Percentiles rank a stretch among this genome's conserved stretches.
These are phyloP conservation scores for Hirtodrosophila trivittata DNA, from an alignment of 2,888 invertebrate genomes.

Conservation along the genomic window DNA sequence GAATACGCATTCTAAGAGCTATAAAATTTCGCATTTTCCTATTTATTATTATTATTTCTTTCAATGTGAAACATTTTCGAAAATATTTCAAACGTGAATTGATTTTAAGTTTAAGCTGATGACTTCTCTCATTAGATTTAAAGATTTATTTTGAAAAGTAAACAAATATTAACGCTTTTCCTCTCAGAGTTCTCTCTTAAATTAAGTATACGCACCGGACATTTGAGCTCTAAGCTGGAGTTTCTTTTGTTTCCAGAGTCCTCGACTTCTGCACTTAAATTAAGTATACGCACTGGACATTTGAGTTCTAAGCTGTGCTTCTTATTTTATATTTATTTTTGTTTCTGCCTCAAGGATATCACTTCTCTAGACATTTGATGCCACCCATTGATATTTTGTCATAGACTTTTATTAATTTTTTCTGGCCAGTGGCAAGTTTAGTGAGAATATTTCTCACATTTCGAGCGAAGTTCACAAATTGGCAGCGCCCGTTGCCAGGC, in stretches of 20 bases:
- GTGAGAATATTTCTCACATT: slow-evolving; percentile 34
- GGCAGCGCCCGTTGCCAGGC: slow-evolving; percentile 50
- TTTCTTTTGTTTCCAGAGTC: too few relatives aligned
- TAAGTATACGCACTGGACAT: slow-evolving; percentile 30
- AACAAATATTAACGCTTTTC: too few relatives aligned
- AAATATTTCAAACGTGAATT: too few relatives aligned
- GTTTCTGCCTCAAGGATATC: slow-evolving; percentile 10
- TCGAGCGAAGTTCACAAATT: slow-evolving; percentile 55
- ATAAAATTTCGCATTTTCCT: slow-evolving; percentile 14
- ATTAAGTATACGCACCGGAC: too few relatives aligned
- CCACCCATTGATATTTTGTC: slow-evolving; percentile 18
- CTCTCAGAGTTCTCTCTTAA: too few relatives aligned
- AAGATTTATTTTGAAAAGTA: too few relatives aligned
- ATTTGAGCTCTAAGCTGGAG: too few relatives aligned
- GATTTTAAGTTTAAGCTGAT: too few relatives aligned
- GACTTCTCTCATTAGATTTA: too few relatives aligned
- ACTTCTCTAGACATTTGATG: slow-evolving; percentile 35
- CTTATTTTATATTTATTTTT: not conserved
- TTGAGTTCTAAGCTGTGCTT: slow-evolving; percentile 5
- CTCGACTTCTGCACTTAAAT: slow-evolving; percentile 18
- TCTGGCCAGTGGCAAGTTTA: slow-evolving; percentile 29
- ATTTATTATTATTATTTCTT: too few relatives aligned
- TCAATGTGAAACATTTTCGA: too few relatives aligned
- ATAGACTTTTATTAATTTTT: slow-evolving; percentile 49
- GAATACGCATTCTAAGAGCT: not conserved